A percentile compares a stretch with the other conserved stretches of the same genome.
Evolutionary conservation across 2,797 vertebrate species (phyloP).

Genomic region (Sebastes vulpes): DNA sequence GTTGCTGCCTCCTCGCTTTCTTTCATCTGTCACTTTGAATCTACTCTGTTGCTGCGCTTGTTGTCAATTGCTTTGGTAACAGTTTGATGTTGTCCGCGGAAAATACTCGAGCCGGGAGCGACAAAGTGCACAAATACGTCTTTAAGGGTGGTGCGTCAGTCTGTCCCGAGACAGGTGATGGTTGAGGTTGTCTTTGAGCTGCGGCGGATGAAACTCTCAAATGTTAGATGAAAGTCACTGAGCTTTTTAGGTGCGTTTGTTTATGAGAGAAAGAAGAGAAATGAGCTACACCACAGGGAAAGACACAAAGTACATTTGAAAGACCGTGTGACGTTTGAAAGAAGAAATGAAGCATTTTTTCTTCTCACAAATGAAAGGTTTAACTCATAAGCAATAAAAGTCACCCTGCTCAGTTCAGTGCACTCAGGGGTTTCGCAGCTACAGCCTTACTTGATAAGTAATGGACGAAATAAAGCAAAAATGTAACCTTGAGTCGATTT

Average conservation of each 20-base stretch:
- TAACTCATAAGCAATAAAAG: background rate
- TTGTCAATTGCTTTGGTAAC: slow-evolving; percentile 51
- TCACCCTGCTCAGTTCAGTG: background rate
- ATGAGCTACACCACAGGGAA: background rate
- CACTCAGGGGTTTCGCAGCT: background rate
- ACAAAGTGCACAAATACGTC: slow-evolving; percentile 7
- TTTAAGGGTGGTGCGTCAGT: background rate
- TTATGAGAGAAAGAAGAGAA: background rate
- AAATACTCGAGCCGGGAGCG: slow-evolving; percentile 23
- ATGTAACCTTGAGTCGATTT: background rate
- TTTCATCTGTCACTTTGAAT: slow-evolving; percentile 75
- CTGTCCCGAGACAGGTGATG: background rate
- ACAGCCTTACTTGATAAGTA: background rate
- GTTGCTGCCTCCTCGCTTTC: slow-evolving; percentile 33
- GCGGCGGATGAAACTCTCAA: background rate
- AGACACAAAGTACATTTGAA: background rate
- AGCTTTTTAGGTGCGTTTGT: background rate
- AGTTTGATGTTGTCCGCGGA: slow-evolving; percentile 42
- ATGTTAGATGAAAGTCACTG: slow-evolving; percentile 29
- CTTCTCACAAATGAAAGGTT: background rate
- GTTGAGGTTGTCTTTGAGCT: slow-evolving; percentile 18
- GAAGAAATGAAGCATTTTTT: background rate
- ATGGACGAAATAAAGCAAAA: background rate
- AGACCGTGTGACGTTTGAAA: background rate
- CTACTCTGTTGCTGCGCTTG: slow-evolving; percentile 33